These are phyloP conservation scores for Epiblema foenella DNA, from an alignment of 2,888 invertebrate species.

Conservation along the genomic window DNA sequence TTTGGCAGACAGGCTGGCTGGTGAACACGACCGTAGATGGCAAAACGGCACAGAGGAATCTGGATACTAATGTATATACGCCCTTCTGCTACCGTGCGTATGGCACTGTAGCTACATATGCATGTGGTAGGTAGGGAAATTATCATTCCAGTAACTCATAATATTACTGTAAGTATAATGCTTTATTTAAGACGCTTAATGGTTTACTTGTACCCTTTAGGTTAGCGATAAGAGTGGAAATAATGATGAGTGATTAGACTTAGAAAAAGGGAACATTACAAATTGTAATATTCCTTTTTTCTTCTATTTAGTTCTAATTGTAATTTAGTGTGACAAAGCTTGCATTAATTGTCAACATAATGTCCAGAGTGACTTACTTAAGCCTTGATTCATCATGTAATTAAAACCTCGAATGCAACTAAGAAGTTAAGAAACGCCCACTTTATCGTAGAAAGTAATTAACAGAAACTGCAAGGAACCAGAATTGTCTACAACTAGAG, in stretches of 20 bases:
- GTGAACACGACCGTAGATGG: conserved; percentile 14
- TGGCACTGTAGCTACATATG: background rate
- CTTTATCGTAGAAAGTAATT: conserved; percentile 4
- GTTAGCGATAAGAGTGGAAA: background rate
- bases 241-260: background rate
- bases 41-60: background rate
- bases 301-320: too few species aligned
- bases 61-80: background rate
- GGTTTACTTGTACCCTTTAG: background rate
- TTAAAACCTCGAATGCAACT: background rate
- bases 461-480: background rate
- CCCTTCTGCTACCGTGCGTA: background rate
- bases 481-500: background rate
- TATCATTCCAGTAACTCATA: conserved; percentile 4
- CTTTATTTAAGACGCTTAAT: background rate
- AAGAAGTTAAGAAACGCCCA: background rate
- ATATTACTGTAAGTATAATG: background rate
- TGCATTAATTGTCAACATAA: background rate
- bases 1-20: conserved; percentile 45
- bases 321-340: background rate
- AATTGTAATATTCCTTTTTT: too few species aligned
- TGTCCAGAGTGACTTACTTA: too few species aligned
- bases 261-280: background rate
- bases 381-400: background rate
- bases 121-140: background rate